Evolutionary conservation across 2,888 invertebrate genomes (phyloP).

Genomic region (Ceriagrion tenellum): DNA sequence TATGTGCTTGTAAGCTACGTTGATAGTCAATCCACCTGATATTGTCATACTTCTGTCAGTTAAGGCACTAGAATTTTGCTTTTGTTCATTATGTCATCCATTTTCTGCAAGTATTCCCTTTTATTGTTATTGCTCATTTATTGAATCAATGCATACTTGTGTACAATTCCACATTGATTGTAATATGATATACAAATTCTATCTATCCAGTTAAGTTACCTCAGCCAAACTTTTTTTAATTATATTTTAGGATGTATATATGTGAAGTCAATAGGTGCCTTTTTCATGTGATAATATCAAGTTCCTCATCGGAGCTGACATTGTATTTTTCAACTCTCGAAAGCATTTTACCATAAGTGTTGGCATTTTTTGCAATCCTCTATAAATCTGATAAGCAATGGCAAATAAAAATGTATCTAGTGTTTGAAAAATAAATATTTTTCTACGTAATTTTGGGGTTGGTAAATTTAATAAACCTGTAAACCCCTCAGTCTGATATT

Average conservation of each 20-base stretch:
- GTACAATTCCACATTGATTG: neutral
- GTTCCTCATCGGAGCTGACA: constrained; percentile 43
- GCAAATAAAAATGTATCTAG: neutral
- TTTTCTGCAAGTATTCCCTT: neutral
- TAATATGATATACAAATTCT: neutral
- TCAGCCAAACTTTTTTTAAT: constrained; percentile 30
- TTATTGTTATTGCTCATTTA: neutral
- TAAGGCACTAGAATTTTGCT: neutral
- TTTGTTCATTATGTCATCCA: neutral
- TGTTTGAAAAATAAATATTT: neutral
- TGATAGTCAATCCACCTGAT: neutral
- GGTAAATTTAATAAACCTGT: no score
- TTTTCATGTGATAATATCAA: constrained; percentile 55
- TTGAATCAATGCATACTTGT: neutral
- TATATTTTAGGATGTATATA: constrained; percentile 66
- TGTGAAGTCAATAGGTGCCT: constrained; percentile 69
- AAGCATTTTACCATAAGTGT: neutral
- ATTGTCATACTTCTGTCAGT: neutral
- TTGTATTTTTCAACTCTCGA: neutral
- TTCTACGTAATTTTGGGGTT: neutral
- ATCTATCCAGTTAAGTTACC: neutral
- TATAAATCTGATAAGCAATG: neutral
- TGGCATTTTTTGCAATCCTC: neutral
- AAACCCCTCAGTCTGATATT: no score
- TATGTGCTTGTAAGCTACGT: neutral